Conservation (phyloP, 1,140 invertebrate genomes). For the Eubasilissa regina region DNA sequence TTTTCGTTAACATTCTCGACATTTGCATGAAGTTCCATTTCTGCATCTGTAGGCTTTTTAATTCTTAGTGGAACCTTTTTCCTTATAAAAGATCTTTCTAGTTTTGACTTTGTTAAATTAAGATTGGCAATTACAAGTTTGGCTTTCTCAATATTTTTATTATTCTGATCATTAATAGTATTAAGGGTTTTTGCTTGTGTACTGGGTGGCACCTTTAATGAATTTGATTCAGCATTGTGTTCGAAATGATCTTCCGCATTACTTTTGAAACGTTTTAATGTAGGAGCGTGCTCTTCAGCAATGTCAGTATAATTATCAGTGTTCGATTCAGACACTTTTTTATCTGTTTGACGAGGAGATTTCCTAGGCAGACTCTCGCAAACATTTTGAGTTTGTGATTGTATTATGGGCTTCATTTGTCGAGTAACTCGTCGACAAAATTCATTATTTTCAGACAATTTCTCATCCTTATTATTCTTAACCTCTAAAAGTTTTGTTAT, state of each 20-base stretch:
- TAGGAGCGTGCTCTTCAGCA: neutral
- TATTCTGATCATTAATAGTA: neutral
- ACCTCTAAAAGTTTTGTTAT: neutral
- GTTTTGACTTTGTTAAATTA: neutral
- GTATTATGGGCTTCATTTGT: conserved; percentile 12
- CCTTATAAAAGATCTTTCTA: conserved; percentile 24
- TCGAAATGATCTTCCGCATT: neutral
- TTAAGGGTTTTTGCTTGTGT: neutral
- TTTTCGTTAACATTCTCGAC: neutral
- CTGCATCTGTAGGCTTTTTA: neutral
- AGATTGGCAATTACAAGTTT: conserved; percentile 6
- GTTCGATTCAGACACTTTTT: neutral
- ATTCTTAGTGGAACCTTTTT: conserved; percentile 10
- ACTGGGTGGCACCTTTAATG: too few relatives aligned
- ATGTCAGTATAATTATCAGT: neutral
- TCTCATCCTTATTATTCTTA: too few relatives aligned
- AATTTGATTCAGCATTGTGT: neutral
- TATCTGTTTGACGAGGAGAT: neutral
- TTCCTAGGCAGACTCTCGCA: neutral
- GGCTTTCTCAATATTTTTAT: conserved; percentile 24
- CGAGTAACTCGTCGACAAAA: conserved; percentile 22
- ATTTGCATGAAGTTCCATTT: neutral
- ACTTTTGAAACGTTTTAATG: conserved; percentile 13
- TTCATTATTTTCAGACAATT: neutral
- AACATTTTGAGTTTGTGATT: neutral